phyloP scores from a whole-genome alignment of 2,113 vertebrate genomes.

The Pterocles gutturalis region DNA sequence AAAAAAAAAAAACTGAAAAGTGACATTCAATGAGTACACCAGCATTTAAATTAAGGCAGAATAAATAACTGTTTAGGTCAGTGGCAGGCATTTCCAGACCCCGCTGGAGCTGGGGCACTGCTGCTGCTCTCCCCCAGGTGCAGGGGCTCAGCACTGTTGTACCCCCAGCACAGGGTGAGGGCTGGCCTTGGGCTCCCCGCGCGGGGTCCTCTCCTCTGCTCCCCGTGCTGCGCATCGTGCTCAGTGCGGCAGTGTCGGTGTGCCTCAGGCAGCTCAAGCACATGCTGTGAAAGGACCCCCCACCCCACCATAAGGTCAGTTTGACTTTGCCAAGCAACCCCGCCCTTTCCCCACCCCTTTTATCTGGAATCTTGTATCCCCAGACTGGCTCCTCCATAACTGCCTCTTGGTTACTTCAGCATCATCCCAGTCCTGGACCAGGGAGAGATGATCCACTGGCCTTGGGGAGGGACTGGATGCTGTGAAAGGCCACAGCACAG shows the following conservation, averaged over 20 bases:
- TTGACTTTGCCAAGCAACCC: not conserved
- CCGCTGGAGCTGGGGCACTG: accelerated
- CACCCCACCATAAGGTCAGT: not conserved
- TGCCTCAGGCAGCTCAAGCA: not conserved
- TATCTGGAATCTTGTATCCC: not conserved
- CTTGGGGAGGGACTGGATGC: too few relatives aligned
- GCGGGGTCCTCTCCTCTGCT: accelerated
- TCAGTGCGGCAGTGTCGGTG: accelerated
- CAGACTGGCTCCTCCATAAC: accelerated
- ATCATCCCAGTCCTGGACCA: not conserved
- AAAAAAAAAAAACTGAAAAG: not conserved
- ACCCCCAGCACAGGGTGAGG: accelerated
- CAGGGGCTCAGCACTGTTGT: accelerated
- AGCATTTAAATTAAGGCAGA: constrained; percentile 30
- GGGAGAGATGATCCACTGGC: too few relatives aligned
- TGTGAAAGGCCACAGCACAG: not conserved
- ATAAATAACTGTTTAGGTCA: not conserved
- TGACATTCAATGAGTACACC: not conserved
- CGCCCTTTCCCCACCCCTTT: not conserved
- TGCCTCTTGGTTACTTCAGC: not conserved
- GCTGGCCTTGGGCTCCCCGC: not conserved
- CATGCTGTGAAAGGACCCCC: not conserved
- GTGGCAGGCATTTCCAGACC: accelerated
- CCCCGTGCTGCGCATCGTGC: accelerated
- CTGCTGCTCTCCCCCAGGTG: accelerated